These are phyloP conservation scores for Trichechus manatus DNA, from an alignment of 2,113 vertebrate species.

Conservation along the genomic window DNA sequence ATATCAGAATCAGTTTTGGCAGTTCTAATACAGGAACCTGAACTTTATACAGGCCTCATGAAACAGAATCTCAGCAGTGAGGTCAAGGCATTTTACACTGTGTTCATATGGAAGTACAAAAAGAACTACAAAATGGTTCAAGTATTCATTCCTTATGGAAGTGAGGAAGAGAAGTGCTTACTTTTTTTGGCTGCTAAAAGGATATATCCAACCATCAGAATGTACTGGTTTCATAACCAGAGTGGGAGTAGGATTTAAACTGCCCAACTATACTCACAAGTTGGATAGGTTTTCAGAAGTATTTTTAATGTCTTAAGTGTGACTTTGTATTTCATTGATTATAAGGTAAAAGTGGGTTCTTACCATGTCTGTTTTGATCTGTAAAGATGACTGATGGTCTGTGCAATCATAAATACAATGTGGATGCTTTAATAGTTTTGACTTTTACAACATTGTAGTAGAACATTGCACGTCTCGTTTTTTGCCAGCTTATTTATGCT, in stretches of 20 bases:
- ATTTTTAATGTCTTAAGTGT: constrained; percentile 36
- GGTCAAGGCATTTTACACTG: neutral
- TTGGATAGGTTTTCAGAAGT: neutral
- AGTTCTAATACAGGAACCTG: neutral
- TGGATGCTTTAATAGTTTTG: constrained; percentile 8
- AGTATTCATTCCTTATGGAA: neutral
- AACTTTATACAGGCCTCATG: neutral
- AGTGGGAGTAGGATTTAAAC: neutral
- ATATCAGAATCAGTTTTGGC: constrained; percentile 9
- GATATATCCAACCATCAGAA: neutral
- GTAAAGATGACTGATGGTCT: constrained; percentile 7
- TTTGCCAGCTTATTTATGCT: neutral
- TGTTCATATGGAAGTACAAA: neutral
- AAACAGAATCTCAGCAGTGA: constrained; percentile 22
- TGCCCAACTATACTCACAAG: neutral
- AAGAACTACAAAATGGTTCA: neutral
- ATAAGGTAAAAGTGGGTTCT: constrained; percentile 29
- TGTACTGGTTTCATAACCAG: neutral
- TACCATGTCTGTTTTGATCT: neutral
- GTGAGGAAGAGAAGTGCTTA: neutral
- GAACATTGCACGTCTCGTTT: neutral
- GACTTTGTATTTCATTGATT: neutral
- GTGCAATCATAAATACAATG: neutral
- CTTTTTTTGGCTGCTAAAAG: constrained; percentile 25
- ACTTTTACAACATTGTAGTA: neutral